Percentiles rank a stretch among this genome's conserved stretches.
phyloP scores from a whole-genome alignment of 2,113 vertebrate species.

The Cynopterus brachyotis region DNA sequence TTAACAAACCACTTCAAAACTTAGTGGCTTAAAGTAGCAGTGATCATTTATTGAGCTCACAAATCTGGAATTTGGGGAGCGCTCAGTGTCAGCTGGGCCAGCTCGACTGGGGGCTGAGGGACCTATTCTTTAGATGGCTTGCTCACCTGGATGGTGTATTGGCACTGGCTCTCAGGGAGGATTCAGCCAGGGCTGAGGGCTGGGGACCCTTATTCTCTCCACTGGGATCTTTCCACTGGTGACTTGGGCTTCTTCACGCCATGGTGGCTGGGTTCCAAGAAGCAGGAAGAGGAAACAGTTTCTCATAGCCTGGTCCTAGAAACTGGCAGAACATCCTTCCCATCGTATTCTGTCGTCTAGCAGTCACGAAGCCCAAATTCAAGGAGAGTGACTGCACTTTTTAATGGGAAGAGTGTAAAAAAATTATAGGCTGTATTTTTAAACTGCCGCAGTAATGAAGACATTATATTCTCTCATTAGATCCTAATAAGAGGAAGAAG shows the following conservation, averaged over 20 bases:
- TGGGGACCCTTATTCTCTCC: not conserved
- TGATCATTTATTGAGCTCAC: not conserved
- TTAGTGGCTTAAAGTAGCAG: not conserved
- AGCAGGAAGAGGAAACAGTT: not conserved
- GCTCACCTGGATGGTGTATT: not conserved
- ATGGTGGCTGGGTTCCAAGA: not conserved
- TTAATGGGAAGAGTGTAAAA: not conserved
- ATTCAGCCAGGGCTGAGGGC: not conserved
- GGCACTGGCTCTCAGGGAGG: not conserved
- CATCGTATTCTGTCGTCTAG: not conserved
- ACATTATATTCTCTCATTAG: not conserved
- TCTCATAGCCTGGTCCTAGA: not conserved
- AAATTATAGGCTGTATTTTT: not conserved
- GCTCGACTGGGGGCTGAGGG: not conserved
- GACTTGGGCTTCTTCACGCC: not conserved
- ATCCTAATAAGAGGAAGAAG: not conserved
- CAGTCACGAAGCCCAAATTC: not conserved
- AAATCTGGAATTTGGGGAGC: not conserved
- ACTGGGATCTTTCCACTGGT: not conserved
- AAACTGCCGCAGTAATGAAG: not conserved
- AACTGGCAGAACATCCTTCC: rapidly evolving
- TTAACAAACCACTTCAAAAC: not conserved
- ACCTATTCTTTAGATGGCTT: not conserved
- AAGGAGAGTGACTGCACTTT: not conserved
- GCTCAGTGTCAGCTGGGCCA: not conserved